These are phyloP conservation scores for Apocheima hispidaria DNA, from an alignment of 2,888 invertebrate species.

Conservation along the genomic window DNA sequence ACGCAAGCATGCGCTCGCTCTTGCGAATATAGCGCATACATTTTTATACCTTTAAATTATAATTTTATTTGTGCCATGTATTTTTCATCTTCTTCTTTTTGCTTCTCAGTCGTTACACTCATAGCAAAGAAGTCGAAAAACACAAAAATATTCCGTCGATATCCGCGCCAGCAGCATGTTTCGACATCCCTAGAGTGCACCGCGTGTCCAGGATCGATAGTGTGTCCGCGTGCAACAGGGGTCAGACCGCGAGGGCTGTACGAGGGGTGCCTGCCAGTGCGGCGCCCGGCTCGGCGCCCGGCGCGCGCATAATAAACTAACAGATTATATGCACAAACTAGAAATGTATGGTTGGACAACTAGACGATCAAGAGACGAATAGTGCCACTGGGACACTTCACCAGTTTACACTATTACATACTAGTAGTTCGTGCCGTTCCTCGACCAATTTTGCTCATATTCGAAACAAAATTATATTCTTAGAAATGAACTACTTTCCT, in stretches of 20 bases:
- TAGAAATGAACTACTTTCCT: too few relatives aligned
- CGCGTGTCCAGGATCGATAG: slow-evolving; percentile 73
- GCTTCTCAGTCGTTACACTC: neutral
- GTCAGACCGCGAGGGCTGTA: slow-evolving; percentile 49
- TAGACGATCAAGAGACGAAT: too few relatives aligned
- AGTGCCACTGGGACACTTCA: too few relatives aligned
- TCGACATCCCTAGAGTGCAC: slow-evolving; percentile 52
- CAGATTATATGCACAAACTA: slow-evolving; percentile 4
- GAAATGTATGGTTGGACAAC: neutral
- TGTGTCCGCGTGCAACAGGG: slow-evolving; percentile 59
- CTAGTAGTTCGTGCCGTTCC: too few relatives aligned
- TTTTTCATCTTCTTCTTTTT: neutral
- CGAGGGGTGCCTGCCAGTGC: slow-evolving; percentile 46
- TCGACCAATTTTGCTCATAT: too few relatives aligned
- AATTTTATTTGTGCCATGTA: neutral
- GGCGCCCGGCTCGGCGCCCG: slow-evolving; percentile 61
- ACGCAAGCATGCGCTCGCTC: neutral
- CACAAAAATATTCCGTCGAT: neutral
- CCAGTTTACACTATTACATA: too few relatives aligned
- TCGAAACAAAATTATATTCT: too few relatives aligned
- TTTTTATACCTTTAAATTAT: neutral
- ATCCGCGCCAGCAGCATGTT: neutral
- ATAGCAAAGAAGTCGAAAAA: neutral
- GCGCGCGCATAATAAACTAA: slow-evolving; percentile 53
- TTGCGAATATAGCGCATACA: neutral